Evolutionary conservation across 2,888 invertebrate species (phyloP).

Genomic region (Lucinisca nassula): DNA sequence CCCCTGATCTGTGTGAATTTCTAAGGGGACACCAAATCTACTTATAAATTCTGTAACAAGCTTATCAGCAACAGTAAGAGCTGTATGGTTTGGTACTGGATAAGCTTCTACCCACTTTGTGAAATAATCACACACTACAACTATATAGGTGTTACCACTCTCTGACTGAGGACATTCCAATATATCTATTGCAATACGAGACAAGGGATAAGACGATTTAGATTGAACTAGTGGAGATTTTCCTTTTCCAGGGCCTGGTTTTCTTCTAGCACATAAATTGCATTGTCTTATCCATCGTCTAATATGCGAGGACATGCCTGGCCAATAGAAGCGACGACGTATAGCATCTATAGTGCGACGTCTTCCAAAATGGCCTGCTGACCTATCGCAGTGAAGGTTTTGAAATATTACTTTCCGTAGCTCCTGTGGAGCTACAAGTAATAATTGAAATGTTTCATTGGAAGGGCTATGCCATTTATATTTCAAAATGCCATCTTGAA

Average conservation of each 20-base stretch:
- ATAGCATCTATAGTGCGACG: not conserved
- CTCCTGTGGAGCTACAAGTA: not conserved
- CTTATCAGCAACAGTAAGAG: constrained; percentile 24
- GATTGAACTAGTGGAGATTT: not conserved
- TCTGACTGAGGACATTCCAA: constrained; percentile 8
- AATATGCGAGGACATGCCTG: not conserved
- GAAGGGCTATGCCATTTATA: not conserved
- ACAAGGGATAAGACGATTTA: not conserved
- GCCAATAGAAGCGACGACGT: not conserved
- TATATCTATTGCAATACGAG: constrained; percentile 10
- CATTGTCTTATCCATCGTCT: not conserved
- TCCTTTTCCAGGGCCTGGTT: not conserved
- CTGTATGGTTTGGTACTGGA: constrained; percentile 19
- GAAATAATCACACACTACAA: constrained; percentile 23
- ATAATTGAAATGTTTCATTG: not conserved
- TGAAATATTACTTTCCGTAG: not conserved
- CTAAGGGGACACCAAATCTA: constrained; percentile 12
- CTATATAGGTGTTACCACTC: constrained; percentile 18
- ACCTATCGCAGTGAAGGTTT: not conserved
- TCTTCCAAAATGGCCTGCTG: not conserved
- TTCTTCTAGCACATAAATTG: not conserved
- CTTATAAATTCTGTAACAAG: constrained; percentile 30
- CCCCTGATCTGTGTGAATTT: constrained; percentile 6
- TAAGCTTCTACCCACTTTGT: constrained; percentile 25
- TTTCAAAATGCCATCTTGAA: not conserved